phyloP scores from a whole-genome alignment of 2,113 vertebrate species.

The Oxyruncus cristatus region DNA sequence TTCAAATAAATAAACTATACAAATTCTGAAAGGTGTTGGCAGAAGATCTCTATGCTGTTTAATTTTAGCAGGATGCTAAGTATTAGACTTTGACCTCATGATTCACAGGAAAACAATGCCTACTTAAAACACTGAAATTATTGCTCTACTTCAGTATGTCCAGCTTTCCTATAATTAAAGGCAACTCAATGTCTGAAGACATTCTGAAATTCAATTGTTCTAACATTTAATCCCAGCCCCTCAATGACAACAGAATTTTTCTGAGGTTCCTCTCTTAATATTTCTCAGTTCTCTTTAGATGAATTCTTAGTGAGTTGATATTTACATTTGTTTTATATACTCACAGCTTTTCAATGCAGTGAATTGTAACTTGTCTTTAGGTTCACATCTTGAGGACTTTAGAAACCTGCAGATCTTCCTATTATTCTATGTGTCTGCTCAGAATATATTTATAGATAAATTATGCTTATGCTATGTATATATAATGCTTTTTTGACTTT shows the following conservation, averaged over 20 bases:
- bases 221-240: background rate
- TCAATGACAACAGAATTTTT: background rate
- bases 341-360: background rate
- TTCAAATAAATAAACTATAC: background rate
- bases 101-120: background rate
- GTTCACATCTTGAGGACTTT: background rate
- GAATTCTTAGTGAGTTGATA: background rate
- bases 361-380: background rate
- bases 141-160: background rate
- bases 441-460: background rate
- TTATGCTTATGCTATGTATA: background rate
- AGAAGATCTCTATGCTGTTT: background rate
- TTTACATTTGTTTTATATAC: background rate
- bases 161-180: background rate
- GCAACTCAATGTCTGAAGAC: background rate
- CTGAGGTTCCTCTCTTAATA: background rate
- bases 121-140: slow-evolving; percentile 10
- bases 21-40: background rate
- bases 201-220: background rate
- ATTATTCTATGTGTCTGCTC: background rate
- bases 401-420: background rate
- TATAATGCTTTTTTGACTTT: background rate
- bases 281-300: background rate
- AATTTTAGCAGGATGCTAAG: slow-evolving; percentile 1
- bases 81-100: background rate